Evolutionary conservation across 2,797 vertebrate species (phyloP).

Genomic region (Syngnathus rostellatus): DNA sequence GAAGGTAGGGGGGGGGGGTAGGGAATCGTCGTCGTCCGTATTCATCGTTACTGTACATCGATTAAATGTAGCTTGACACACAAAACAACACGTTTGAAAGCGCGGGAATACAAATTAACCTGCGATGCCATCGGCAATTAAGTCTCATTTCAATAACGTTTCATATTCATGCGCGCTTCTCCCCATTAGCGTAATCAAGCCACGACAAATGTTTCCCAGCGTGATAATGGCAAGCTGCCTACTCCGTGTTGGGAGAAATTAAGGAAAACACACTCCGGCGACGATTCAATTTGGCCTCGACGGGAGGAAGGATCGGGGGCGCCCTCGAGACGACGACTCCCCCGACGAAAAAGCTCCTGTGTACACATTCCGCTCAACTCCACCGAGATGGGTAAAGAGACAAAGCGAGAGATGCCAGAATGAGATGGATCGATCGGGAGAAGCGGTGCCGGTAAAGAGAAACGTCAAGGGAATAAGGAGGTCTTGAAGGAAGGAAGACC

Average conservation of each 20-base stretch:
- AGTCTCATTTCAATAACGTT: slow-evolving; percentile 77
- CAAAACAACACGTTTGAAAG: slow-evolving; percentile 60
- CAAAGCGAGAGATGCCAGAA: background rate
- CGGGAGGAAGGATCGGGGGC: slow-evolving; percentile 20
- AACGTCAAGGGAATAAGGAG: too few species aligned
- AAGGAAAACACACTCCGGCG: slow-evolving; percentile 58
- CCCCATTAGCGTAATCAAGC: slow-evolving; percentile 77
- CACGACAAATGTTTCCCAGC: slow-evolving; percentile 73
- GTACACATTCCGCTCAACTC: background rate
- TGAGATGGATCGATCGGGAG: background rate
- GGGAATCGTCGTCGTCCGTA: background rate
- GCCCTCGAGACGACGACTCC: background rate
- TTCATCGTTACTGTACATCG: slow-evolving; percentile 18
- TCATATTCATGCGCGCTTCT: slow-evolving; percentile 67
- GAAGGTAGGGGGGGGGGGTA: too few species aligned
- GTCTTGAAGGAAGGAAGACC: too few species aligned
- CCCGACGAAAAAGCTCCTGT: background rate
- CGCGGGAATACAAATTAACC: slow-evolving; percentile 75
- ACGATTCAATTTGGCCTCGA: slow-evolving; percentile 64
- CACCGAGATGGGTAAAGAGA: background rate
- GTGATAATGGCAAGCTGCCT: slow-evolving; percentile 67
- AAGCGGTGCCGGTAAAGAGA: background rate
- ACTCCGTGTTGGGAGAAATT: slow-evolving; percentile 35
- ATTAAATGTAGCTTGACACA: slow-evolving; percentile 42
- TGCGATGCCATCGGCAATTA: slow-evolving; percentile 76